These are phyloP conservation scores for Temnothorax rugatulus DNA, from an alignment of 2,888 invertebrate genomes.

Conservation along the genomic window DNA sequence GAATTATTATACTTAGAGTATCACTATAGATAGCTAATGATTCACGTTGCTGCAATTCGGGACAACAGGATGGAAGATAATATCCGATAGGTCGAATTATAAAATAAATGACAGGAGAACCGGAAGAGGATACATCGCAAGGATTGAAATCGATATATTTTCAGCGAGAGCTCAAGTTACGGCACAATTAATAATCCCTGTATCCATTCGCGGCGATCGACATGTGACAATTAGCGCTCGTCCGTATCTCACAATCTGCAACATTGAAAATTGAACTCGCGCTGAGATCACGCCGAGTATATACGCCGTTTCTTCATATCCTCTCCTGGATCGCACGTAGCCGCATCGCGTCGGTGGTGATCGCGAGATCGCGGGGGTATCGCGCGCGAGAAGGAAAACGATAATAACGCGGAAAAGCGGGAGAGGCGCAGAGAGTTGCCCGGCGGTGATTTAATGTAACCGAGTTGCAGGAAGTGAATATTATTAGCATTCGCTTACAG, in stretches of 20 bases:
- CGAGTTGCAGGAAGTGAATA: constrained; percentile 82
- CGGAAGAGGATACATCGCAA: neutral
- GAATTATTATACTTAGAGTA: neutral
- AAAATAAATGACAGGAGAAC: constrained; percentile 8
- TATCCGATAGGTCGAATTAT: neutral
- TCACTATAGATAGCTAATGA: neutral
- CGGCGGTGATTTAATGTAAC: constrained; percentile 78
- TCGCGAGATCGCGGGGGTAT: constrained; percentile 41
- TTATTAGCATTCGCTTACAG: constrained; percentile 81
- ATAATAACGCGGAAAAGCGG: constrained; percentile 75
- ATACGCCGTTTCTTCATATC: constrained; percentile 53
- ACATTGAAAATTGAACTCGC: neutral
- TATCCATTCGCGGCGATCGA: constrained; percentile 2
- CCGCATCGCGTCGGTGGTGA: constrained; percentile 47
- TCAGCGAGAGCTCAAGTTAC: constrained; percentile 1
- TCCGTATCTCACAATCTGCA: neutral
- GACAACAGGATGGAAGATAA: neutral
- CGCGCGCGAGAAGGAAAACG: constrained; percentile 67
- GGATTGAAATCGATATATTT: constrained; percentile 17
- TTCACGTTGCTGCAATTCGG: neutral
- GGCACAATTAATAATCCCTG: neutral
- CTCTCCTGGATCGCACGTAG: constrained; percentile 39
- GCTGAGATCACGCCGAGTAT: neutral
- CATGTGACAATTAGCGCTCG: constrained; percentile 8
- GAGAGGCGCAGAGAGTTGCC: constrained; percentile 61